Conservation (phyloP, 1,140 invertebrate species). For the Drosophila baimaii region DNA sequence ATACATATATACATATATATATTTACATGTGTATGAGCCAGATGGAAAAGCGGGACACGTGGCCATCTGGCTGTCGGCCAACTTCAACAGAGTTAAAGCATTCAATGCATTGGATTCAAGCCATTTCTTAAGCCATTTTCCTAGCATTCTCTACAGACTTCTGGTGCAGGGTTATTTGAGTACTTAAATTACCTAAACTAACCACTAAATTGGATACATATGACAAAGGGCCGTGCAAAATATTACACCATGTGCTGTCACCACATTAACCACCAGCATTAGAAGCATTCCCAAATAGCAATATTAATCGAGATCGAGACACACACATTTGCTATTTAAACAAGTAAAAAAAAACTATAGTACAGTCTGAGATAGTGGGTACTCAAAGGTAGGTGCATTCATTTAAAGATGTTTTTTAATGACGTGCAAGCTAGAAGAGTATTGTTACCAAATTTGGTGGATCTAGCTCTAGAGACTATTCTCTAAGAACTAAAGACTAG, state of each 20-base stretch:
- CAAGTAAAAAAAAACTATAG: neutral
- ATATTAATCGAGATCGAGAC: neutral
- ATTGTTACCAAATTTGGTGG: too few species aligned
- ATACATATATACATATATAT: neutral
- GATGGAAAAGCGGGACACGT: conserved; percentile 35
- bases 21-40: neutral
- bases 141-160: neutral
- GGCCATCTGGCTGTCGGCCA: conserved; percentile 43
- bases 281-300: conserved; percentile 4
- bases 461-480: too few species aligned
- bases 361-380: neutral
- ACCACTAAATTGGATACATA: conserved; percentile 20
- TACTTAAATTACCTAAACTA: conserved; percentile 22
- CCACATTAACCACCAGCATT: conserved; percentile 18
- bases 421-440: too few species aligned
- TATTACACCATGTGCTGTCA: neutral
- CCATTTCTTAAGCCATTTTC: neutral
- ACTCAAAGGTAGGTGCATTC: neutral
- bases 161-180: conserved; percentile 1
- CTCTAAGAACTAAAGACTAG: too few species aligned
- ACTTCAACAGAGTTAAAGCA: conserved; percentile 18
- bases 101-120: neutral
- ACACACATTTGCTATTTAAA: neutral
- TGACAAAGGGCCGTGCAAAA: neutral
- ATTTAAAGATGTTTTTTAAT: too few species aligned